phyloP scores from a whole-genome alignment of 2,113 vertebrate species.

The Burhinus bistriatus region DNA sequence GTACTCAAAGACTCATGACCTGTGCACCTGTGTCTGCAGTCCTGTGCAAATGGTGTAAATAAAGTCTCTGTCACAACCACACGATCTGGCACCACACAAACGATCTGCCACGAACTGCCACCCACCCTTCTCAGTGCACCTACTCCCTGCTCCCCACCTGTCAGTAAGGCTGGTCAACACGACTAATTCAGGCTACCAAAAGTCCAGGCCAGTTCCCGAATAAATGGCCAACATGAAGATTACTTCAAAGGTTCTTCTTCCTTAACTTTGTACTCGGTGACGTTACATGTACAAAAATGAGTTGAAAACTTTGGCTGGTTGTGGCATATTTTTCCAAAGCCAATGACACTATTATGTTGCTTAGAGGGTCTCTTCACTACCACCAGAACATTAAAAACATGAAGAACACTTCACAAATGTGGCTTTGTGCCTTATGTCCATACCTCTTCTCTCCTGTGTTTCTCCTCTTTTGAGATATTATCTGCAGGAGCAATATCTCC shows the following conservation, averaged over 20 bases:
- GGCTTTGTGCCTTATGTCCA: not conserved
- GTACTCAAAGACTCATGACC: not conserved
- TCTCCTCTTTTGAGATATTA: constrained; percentile 93
- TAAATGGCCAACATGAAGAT: not conserved
- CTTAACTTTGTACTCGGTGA: not conserved
- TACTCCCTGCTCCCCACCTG: not conserved
- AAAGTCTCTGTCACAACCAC: not conserved
- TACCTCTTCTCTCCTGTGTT: constrained; percentile 90
- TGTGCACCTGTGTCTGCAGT: not conserved
- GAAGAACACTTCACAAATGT: not conserved
- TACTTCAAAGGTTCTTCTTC: not conserved
- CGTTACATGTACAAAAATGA: rapidly evolving
- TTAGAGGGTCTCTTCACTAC: not conserved
- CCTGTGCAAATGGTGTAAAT: not conserved
- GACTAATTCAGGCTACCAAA: not conserved
- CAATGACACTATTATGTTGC: not conserved
- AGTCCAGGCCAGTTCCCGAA: not conserved
- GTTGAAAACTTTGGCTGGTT: not conserved
- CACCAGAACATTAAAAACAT: not conserved
- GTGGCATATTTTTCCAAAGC: too few species aligned
- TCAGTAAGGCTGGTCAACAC: not conserved
- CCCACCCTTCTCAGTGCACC: not conserved
- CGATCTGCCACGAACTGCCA: not conserved
- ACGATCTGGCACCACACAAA: not conserved
- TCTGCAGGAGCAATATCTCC: constrained; percentile 97